These are phyloP conservation scores for Allobates femoralis DNA, from an alignment of 2,797 vertebrate species.

Conservation along the genomic window DNA sequence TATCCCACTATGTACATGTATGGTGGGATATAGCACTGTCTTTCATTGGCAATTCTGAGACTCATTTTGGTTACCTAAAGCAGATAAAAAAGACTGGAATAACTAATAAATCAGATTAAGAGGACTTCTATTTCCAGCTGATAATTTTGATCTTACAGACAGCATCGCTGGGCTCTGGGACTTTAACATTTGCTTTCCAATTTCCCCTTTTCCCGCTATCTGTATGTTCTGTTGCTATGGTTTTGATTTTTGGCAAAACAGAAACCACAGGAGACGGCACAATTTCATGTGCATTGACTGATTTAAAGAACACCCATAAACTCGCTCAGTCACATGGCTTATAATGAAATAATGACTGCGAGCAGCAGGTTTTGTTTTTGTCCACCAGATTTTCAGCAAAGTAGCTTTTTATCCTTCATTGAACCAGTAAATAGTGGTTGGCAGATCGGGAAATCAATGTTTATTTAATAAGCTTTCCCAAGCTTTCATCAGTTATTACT, in stretches of 20 bases:
- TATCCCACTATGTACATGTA: too few relatives aligned
- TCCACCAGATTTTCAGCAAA: conserved; percentile 57
- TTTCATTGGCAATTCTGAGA: too few relatives aligned
- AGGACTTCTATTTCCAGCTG: too few relatives aligned
- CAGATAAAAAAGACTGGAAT: too few relatives aligned
- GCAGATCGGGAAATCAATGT: conserved; percentile 63
- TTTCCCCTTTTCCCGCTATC: not conserved
- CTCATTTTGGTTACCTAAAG: too few relatives aligned
- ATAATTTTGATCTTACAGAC: too few relatives aligned
- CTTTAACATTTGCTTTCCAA: not conserved
- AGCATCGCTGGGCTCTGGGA: too few relatives aligned
- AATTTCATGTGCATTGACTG: not conserved
- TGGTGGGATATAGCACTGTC: too few relatives aligned
- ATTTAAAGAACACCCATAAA: conserved; percentile 3
- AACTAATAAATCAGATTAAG: too few relatives aligned
- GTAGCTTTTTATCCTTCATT: conserved; percentile 67
- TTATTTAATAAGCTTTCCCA: conserved; percentile 64
- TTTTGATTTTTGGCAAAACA: conserved; percentile 3
- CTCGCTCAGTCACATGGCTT: conserved; percentile 44
- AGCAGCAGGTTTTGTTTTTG: conserved; percentile 53
- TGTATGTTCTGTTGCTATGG: not conserved
- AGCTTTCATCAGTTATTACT: conserved; percentile 51
- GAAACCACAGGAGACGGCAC: conserved; percentile 1
- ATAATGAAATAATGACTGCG: conserved; percentile 66
- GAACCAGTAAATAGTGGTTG: conserved; percentile 65